Evolutionary conservation across 2,888 invertebrate genomes (phyloP), one percentile per base, ranked within the genome.

Genomic region (Sinodicranocentrus sp.): DNA sequence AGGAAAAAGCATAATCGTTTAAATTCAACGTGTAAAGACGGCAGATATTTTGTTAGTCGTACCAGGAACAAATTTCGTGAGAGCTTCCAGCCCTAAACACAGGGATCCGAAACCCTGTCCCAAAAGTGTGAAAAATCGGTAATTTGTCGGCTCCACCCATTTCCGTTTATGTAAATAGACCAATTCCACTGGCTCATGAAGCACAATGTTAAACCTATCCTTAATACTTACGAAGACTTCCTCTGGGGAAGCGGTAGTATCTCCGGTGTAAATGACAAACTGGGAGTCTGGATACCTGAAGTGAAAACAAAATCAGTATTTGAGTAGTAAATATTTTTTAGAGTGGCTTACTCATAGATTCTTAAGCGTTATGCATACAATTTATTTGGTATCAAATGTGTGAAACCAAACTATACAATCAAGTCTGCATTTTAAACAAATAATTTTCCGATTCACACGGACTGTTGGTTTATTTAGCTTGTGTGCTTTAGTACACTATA

Each of bases 181-280:
- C 91, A 99, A 97, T 82, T 94, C 93, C 0, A 98, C 92, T 65
- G 92, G 92, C 0, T 92, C 90, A 13, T 93, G 92, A 0, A 96
- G 90, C 71, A 92, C 92, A 3, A 96, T 93, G 88, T 96, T 95
- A 89, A 96, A 92, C 39, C 94, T 93, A 88, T 94, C 94, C 87
- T 94, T 93, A 0, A 94, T 97, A 90, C 94, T 95, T 85, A 94
- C 92, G 0, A 98, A 89, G 82, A 99, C 98, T 71, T 95, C 93
- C 85, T 93, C 93, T 0, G 95, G 93, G 13, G 95, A 94, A 1
- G 93, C 93, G 71, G 95, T 95, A 5, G 93, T 92, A 90, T 98
- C 98, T 2, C 97, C 97, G 0, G 98, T 98, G 90, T 98, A 99
- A n/a, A 99, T 93, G 83, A 94, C 93, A 89, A 96, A 94, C 85